A percentile compares a stretch with the other conserved stretches of the same genome.
phyloP scores from a whole-genome alignment of 2,888 invertebrate species.

The Phrixothrix hirtus region DNA sequence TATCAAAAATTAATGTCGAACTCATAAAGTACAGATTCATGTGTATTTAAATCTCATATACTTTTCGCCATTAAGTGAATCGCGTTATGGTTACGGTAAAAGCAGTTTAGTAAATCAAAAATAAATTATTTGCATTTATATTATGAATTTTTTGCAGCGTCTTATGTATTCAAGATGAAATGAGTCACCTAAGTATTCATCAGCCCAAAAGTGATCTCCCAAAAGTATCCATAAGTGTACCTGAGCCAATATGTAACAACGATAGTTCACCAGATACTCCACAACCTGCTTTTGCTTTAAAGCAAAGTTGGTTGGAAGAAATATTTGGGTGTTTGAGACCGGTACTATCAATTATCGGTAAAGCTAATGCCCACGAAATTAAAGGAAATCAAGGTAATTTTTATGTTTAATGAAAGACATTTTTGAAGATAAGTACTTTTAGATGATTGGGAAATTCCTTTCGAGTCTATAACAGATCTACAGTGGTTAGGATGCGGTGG shows the following conservation, averaged over 20 bases:
- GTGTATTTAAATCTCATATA: too few relatives aligned
- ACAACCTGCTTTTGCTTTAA: constrained; percentile 56
- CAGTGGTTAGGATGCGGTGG: constrained; percentile 94
- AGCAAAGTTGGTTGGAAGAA: constrained; percentile 78
- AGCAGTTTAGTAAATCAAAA: neutral
- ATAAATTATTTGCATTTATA: neutral
- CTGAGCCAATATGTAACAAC: constrained; percentile 46
- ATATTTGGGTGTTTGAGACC: constrained; percentile 87
- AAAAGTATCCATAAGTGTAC: constrained; percentile 52
- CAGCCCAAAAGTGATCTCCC: constrained; percentile 47
- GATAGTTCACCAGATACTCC: constrained; percentile 58
- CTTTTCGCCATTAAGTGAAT: too few relatives aligned
- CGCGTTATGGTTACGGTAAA: too few relatives aligned
- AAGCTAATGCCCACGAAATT: constrained; percentile 71
- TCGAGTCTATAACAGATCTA: constrained; percentile 85
- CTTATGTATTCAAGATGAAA: constrained; percentile 67
- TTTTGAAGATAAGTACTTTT: constrained; percentile 29
- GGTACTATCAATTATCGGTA: constrained; percentile 84
- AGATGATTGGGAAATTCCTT: constrained; percentile 95
- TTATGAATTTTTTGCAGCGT: constrained; percentile 57
- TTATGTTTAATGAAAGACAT: neutral
- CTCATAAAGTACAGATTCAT: too few relatives aligned
- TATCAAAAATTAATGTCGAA: too few relatives aligned
- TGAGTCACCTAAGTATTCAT: constrained; percentile 60
- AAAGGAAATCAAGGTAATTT: constrained; percentile 64